Conservation (phyloP, 30 jellyfish, hydroid and myxozoan genomes). For the Cassiopea xamachana region DNA sequence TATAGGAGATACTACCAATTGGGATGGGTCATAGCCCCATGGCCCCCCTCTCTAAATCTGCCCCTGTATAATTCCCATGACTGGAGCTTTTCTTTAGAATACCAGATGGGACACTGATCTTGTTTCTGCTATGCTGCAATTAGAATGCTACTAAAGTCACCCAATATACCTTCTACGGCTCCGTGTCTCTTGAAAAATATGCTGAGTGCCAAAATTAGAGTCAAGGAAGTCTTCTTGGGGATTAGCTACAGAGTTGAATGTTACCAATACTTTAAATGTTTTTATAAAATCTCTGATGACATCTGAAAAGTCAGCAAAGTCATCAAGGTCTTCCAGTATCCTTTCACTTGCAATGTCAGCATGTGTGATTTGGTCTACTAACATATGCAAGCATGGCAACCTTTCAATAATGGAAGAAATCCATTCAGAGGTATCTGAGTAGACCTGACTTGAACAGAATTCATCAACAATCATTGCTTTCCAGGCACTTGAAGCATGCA, state of each 20-base stretch:
- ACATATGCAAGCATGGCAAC: background rate
- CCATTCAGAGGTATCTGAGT: conserved; percentile 14
- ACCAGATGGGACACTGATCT: background rate
- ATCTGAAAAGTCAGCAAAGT: conserved; percentile 54
- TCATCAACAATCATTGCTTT: background rate
- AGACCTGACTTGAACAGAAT: conserved; percentile 11
- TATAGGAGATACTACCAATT: no score
- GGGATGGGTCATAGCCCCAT: no score
- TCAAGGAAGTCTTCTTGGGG: conserved; percentile 38
- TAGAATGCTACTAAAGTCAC: background rate
- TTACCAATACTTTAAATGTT: conserved; percentile 33
- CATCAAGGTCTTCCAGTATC: conserved; percentile 15
- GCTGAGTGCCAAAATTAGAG: conserved; percentile 40
- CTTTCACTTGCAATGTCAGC: background rate
- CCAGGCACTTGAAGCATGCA: background rate
- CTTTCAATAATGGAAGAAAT: conserved; percentile 8
- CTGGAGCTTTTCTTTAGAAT: background rate
- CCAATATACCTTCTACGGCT: conserved; percentile 48
- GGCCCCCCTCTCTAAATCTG: no score
- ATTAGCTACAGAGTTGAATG: conserved; percentile 22
- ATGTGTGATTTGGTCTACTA: background rate
- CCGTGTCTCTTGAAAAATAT: background rate
- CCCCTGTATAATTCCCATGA: no score
- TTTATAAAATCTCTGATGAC: conserved; percentile 50
- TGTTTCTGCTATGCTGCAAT: background rate